phyloP scores from a whole-genome alignment of 1,140 invertebrate species.

The Pararge aegeria region DNA sequence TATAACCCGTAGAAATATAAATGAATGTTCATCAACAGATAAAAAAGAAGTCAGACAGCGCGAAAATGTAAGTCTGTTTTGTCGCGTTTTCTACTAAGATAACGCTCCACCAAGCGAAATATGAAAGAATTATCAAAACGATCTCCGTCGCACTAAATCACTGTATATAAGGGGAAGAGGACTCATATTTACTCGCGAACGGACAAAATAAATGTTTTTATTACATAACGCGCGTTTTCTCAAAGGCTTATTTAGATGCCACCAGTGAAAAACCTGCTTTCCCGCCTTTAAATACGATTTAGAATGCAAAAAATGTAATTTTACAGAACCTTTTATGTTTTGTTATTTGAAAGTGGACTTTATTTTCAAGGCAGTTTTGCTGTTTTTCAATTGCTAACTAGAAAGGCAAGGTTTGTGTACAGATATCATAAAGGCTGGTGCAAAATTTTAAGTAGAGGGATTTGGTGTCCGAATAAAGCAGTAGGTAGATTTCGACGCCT shows the following conservation, averaged over 20 bases:
- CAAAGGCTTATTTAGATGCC: constrained; percentile 55
- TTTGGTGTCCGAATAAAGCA: constrained; percentile 45
- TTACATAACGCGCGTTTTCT: constrained; percentile 78
- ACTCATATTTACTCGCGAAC: constrained; percentile 75
- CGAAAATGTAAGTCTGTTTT: constrained; percentile 52
- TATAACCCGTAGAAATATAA: constrained; percentile 9
- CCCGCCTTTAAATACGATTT: constrained; percentile 32
- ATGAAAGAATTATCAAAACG: constrained; percentile 77
- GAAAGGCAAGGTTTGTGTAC: constrained; percentile 49
- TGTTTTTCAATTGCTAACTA: constrained; percentile 29
- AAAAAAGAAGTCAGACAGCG: constrained; percentile 23
- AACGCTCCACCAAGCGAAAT: constrained; percentile 69
- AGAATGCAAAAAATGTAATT: constrained; percentile 30
- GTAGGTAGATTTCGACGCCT: constrained; percentile 48
- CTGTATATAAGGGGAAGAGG: constrained; percentile 75
- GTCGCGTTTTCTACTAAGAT: constrained; percentile 70
- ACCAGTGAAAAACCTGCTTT: constrained; percentile 34
- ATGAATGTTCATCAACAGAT: constrained; percentile 25
- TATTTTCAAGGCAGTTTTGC: constrained; percentile 24
- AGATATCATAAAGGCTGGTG: constrained; percentile 70
- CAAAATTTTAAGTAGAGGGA: constrained; percentile 76
- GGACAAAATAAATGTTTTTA: constrained; percentile 78
- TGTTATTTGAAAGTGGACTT: constrained; percentile 32
- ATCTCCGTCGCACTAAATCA: constrained; percentile 77
- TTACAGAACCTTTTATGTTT: constrained; percentile 21